These are phyloP conservation scores for Psococerastis gibbosa DNA, from an alignment of 2,888 invertebrate genomes.

Conservation along the genomic window DNA sequence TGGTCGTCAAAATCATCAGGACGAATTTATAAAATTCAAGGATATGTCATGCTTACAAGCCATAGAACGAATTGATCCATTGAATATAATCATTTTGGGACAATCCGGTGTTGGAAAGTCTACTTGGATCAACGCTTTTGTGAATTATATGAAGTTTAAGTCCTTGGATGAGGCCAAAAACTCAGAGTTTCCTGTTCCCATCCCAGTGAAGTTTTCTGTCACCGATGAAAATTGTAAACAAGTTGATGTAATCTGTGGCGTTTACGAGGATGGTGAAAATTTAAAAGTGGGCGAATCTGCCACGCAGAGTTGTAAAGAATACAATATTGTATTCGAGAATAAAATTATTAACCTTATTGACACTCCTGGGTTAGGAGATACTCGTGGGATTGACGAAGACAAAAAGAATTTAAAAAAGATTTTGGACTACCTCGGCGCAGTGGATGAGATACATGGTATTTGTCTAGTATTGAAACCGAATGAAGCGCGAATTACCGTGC, in stretches of 20 bases:
- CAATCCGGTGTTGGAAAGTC: conserved; percentile 1
- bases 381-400: background rate
- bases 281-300: background rate
- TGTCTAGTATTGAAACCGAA: conserved; percentile 1
- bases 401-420: background rate
- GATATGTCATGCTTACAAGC: background rate
- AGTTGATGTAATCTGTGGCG: background rate
- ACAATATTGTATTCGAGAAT: background rate
- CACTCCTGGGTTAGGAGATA: background rate
- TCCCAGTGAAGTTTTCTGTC: background rate
- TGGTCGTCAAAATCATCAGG: background rate
- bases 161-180: background rate
- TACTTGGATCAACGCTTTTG: background rate
- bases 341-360: background rate
- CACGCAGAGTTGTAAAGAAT: background rate
- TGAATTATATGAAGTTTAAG: background rate
- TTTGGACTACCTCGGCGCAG: background rate
- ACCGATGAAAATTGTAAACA: background rate
- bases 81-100: background rate
- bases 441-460: background rate
- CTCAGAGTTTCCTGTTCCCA: background rate
- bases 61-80: background rate
- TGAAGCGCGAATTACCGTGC: background rate
- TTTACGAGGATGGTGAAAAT: background rate
- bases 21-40: background rate